Evolutionary conservation across 2,113 vertebrate species (phyloP).

Genomic region (Herpetotheres cachinnans): DNA sequence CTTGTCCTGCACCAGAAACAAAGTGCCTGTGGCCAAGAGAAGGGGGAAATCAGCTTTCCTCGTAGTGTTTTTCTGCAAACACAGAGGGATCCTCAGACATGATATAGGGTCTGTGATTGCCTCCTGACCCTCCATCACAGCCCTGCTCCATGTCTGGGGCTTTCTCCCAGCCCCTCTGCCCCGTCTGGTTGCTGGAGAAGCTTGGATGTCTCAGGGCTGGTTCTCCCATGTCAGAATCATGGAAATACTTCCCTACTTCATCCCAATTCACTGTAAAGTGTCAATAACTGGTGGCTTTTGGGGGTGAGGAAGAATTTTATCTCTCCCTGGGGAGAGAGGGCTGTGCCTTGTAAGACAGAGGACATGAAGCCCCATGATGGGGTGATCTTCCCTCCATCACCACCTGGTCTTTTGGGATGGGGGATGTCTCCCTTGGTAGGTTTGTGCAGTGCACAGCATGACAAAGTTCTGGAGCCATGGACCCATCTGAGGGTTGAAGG

Average conservation of each 20-base stretch:
- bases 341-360: not conserved
- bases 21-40: not conserved
- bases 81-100: not conserved
- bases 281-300: not conserved
- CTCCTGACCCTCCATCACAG: not conserved
- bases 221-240: not conserved
- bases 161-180: not conserved
- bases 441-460: not conserved
- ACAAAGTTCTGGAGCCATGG: not conserved
- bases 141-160: not conserved
- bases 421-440: not conserved
- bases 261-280: not conserved
- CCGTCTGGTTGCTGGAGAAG: not conserved
- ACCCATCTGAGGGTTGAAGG: not conserved
- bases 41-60: not conserved
- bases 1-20: not conserved
- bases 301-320: not conserved
- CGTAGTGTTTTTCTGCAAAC: not conserved
- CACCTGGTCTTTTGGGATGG: not conserved
- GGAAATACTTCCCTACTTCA: not conserved
- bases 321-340: not conserved
- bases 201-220: not conserved
- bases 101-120: not conserved
- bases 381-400: not conserved
- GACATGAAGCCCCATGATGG: not conserved